Conservation (phyloP, 2,797 vertebrate species). For the Cossypha caffra region DNA sequence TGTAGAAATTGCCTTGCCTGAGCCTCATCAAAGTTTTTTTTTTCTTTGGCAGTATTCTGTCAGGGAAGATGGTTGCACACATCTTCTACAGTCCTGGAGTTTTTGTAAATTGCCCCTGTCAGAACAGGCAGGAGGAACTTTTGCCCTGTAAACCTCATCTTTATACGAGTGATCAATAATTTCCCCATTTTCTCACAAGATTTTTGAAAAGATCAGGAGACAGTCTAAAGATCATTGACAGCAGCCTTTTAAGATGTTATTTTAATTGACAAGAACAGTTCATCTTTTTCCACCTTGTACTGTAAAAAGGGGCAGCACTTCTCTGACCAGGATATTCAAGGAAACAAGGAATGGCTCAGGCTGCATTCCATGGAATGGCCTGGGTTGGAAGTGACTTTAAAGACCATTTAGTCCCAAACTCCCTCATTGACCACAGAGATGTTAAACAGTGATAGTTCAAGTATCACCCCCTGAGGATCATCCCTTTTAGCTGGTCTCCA, state of each 20-base stretch:
- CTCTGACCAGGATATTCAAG: background rate
- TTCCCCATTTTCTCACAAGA: background rate
- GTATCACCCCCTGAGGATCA: background rate
- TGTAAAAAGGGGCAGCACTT: background rate
- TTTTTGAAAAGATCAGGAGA: background rate
- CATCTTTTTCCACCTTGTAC: background rate
- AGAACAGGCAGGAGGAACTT: background rate
- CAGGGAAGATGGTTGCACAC: background rate
- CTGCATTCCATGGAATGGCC: background rate
- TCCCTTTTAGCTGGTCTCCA: no score
- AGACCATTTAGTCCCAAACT: background rate
- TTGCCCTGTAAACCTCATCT: background rate
- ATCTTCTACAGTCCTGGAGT: background rate
- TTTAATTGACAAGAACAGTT: background rate
- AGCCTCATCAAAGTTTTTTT: background rate
- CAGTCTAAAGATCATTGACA: background rate
- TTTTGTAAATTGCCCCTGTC: background rate
- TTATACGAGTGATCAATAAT: background rate
- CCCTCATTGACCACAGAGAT: background rate
- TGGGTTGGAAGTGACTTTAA: background rate
- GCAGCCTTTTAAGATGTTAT: background rate
- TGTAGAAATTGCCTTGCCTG: background rate
- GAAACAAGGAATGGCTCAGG: background rate
- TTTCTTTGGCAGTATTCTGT: no score
- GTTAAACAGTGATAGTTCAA: background rate